Evolutionary conservation across 1,140 invertebrate genomes (phyloP).

Genomic region (Penaeus indicus): DNA sequence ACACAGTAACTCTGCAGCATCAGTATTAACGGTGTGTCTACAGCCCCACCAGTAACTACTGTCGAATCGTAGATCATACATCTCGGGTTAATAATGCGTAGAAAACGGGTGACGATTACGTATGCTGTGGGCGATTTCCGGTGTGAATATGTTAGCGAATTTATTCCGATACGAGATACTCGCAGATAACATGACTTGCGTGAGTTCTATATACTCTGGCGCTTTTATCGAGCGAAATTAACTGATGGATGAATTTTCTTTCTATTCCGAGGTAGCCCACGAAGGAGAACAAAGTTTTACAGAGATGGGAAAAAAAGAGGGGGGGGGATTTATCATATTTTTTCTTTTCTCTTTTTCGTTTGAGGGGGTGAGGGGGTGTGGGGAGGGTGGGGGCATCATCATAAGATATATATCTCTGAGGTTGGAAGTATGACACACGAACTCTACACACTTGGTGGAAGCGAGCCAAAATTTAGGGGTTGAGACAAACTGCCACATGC

Average conservation of each 20-base stretch:
- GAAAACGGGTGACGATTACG: slow-evolving; percentile 5
- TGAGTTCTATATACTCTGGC: neutral
- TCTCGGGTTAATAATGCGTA: slow-evolving; percentile 7
- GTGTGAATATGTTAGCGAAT: neutral
- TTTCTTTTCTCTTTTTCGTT: no score
- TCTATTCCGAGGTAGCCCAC: no score
- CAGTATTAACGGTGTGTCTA: neutral
- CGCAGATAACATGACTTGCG: slow-evolving; percentile 1
- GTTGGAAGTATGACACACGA: slow-evolving; percentile 58
- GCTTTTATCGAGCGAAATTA: no score
- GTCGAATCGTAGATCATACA: neutral
- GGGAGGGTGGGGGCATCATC: neutral
- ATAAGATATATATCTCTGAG: slow-evolving; percentile 35
- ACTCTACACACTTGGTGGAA: slow-evolving; percentile 57
- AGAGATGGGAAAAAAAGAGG: no score
- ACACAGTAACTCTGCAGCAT: no score
- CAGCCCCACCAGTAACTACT: neutral
- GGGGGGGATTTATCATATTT: no score
- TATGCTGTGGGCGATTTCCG: slow-evolving; percentile 9
- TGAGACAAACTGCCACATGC: slow-evolving; percentile 54
- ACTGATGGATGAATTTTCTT: no score
- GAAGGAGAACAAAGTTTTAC: no score
- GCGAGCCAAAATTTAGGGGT: slow-evolving; percentile 60
- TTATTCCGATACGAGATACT: neutral
- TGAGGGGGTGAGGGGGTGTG: no score